Percentiles rank a stretch among this genome's conserved stretches.
Evolutionary conservation across 2,797 vertebrate species (phyloP).

Genomic region (Sebastes vulpes): DNA sequence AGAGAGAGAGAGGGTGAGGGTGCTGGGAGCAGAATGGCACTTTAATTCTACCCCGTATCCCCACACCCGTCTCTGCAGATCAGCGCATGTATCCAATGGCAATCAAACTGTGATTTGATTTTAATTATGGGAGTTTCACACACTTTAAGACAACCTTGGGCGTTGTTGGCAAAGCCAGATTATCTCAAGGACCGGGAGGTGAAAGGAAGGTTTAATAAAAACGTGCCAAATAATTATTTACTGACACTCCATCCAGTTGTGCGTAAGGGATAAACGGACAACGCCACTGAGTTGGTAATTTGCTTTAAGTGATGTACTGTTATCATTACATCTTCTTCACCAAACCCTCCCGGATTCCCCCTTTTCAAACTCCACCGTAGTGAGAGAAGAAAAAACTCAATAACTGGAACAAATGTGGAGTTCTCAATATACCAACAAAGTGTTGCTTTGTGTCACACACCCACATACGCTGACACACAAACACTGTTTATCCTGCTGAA

Average conservation of each 20-base stretch:
- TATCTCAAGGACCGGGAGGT: conserved; percentile 10
- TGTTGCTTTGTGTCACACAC: conserved; percentile 28
- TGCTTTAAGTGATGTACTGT: conserved; percentile 59
- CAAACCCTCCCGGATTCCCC: conserved; percentile 48
- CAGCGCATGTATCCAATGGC: conserved; percentile 22
- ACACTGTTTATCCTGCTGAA: conserved; percentile 49
- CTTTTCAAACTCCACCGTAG: conserved; percentile 31
- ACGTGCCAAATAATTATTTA: conserved; percentile 42
- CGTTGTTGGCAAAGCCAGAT: conserved; percentile 20
- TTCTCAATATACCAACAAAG: conserved; percentile 25
- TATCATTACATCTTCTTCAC: conserved; percentile 60
- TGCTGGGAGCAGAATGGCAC: conserved; percentile 53
- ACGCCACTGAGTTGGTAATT: conserved; percentile 39
- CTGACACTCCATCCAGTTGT: conserved; percentile 28
- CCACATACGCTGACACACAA: neutral
- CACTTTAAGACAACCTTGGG: conserved; percentile 52
- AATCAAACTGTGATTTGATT: conserved; percentile 56
- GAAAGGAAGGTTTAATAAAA: conserved; percentile 29
- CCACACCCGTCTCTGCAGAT: neutral
- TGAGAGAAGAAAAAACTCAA: conserved; percentile 59
- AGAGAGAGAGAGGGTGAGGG: neutral
- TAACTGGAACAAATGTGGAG: conserved; percentile 63
- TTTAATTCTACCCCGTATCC: conserved; percentile 28
- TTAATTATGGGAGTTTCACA: conserved; percentile 61
- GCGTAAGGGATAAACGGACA: conserved; percentile 31